phyloP scores from a whole-genome alignment of 2,113 vertebrate genomes.

The Pelobates fuscus region DNA sequence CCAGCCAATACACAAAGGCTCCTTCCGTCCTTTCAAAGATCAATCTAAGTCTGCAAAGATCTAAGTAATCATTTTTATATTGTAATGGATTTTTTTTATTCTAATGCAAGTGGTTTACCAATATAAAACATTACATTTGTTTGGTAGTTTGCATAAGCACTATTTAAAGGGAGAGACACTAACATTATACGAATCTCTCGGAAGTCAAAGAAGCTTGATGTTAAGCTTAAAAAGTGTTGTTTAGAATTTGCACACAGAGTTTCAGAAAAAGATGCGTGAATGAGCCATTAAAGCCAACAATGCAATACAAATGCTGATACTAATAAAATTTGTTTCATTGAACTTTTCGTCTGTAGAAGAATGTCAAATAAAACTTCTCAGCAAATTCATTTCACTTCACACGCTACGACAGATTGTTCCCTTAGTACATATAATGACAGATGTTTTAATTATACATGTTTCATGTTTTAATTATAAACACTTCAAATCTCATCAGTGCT shows the following conservation, averaged over 20 bases:
- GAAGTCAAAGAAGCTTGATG: no score
- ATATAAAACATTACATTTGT: not conserved
- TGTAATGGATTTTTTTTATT: constrained; percentile 7
- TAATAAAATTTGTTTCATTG: constrained; percentile 10
- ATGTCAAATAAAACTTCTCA: constrained; percentile 26
- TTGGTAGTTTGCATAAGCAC: not conserved
- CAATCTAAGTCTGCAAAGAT: not conserved
- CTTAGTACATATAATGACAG: constrained; percentile 30
- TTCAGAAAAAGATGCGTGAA: not conserved
- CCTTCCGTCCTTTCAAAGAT: not conserved
- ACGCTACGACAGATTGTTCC: constrained; percentile 33
- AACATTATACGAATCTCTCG: no score
- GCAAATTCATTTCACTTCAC: constrained; percentile 30
- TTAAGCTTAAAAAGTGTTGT: no score
- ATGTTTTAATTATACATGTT: constrained; percentile 43
- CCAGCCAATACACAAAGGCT: not conserved
- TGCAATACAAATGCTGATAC: constrained; percentile 27
- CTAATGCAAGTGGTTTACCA: not conserved
- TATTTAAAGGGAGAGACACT: not conserved
- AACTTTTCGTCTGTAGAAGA: constrained; percentile 23
- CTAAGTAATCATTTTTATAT: not conserved
- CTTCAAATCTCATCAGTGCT: constrained; percentile 22
- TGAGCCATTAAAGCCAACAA: constrained; percentile 1
- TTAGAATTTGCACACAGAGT: not conserved
- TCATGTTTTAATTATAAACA: constrained; percentile 40